Conservation (phyloP, 2,113 vertebrate genomes). For the Chunga burmeisteri region DNA sequence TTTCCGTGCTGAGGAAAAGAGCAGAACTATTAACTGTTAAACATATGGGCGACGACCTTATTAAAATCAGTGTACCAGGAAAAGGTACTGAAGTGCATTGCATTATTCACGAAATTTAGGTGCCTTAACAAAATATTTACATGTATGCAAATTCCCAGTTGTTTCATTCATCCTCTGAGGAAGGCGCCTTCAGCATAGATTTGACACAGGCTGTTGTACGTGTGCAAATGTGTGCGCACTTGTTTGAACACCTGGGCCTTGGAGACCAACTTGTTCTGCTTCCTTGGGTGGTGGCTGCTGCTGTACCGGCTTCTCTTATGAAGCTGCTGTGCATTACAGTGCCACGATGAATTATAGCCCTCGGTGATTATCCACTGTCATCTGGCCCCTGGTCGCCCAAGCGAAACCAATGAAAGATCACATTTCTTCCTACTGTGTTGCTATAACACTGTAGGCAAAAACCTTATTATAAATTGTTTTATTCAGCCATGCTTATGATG, state of each 20-base stretch:
- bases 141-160: background rate
- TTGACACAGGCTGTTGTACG: accelerated
- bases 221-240: background rate
- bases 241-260: background rate
- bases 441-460: constrained; percentile 28
- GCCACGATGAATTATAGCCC: constrained; percentile 20
- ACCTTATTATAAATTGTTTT: constrained; percentile 28
- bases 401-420: constrained; percentile 34
- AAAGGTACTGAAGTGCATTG: background rate
- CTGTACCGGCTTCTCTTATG: background rate
- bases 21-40: background rate
- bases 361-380: constrained; percentile 33
- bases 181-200: background rate
- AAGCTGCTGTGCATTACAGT: background rate
- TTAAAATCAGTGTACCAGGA: background rate
- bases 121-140: background rate
- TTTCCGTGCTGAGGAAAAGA: background rate
- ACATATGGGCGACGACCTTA: background rate
- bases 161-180: background rate
- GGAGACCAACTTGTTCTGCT: background rate
- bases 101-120: background rate
- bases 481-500: background rate
- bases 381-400: background rate
- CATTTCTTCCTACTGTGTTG: constrained; percentile 31
- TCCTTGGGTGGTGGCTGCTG: background rate